phyloP scores from a whole-genome alignment of 2,797 vertebrate genomes.

The Taenioides sp. region DNA sequence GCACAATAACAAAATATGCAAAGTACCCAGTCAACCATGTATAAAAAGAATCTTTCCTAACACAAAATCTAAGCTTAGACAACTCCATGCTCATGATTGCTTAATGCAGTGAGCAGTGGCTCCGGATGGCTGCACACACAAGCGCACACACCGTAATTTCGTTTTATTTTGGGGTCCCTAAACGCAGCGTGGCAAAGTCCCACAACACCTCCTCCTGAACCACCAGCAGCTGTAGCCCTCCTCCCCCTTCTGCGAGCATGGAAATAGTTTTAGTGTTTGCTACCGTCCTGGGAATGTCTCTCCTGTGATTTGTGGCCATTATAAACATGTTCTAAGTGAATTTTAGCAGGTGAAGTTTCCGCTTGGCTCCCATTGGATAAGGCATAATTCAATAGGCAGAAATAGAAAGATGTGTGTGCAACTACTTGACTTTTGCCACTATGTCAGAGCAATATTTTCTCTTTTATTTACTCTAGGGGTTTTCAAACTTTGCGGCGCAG shows the following conservation, averaged over 20 bases:
- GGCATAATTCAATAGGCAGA: constrained; percentile 23
- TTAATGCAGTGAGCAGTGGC: constrained; percentile 3
- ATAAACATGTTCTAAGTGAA: constrained; percentile 39
- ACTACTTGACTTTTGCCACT: constrained; percentile 2
- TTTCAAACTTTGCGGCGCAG: not conserved
- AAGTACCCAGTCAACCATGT: not conserved
- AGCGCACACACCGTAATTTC: constrained; percentile 10
- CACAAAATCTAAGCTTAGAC: not conserved
- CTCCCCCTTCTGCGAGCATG: constrained; percentile 5
- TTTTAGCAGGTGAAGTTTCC: constrained; percentile 27
- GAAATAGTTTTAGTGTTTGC: constrained; percentile 29
- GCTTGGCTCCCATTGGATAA: constrained; percentile 34
- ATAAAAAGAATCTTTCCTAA: not conserved
- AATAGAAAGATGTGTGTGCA: constrained; percentile 7
- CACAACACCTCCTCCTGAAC: constrained; percentile 24
- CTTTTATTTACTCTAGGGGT: not conserved
- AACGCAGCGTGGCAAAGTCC: constrained; percentile 10
- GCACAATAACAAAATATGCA: not conserved
- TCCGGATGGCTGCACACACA: constrained; percentile 15
- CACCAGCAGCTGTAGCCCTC: constrained; percentile 10
- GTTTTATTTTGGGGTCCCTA: constrained; percentile 13
- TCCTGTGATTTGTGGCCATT: constrained; percentile 38
- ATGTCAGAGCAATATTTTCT: constrained; percentile 8
- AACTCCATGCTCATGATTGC: not conserved
- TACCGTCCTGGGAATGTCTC: constrained; percentile 28